Evolutionary conservation across 2,797 vertebrate species (phyloP).

Genomic region (Neoniphon sammara): DNA sequence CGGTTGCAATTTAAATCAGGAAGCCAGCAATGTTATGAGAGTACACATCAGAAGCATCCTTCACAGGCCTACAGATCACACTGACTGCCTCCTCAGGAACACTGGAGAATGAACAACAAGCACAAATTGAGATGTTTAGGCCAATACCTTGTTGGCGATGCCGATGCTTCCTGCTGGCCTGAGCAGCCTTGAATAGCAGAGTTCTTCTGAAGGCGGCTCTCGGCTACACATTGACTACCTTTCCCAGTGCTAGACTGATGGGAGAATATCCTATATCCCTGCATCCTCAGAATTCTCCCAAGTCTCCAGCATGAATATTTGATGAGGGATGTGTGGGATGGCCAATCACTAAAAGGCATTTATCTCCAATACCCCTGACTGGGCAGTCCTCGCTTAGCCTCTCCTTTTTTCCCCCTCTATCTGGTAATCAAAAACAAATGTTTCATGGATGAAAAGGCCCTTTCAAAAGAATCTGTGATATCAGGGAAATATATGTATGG

Average conservation of each 20-base stretch:
- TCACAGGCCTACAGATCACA: conserved; percentile 16
- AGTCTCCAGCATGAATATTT: conserved; percentile 87
- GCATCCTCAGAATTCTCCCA: conserved; percentile 72
- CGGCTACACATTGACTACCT: conserved; percentile 52
- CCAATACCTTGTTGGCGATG: conserved; percentile 52
- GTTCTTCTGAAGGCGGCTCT: conserved; percentile 36
- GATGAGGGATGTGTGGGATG: conserved; percentile 78
- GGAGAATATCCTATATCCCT: conserved; percentile 74
- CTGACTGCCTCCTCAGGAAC: neutral
- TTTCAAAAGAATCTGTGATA: conserved; percentile 44
- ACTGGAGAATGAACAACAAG: conserved; percentile 12
- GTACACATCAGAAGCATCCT: conserved; percentile 26
- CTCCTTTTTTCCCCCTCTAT: conserved; percentile 14
- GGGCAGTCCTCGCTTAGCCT: conserved; percentile 51
- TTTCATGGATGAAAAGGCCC: conserved; percentile 52
- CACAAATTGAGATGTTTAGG: conserved; percentile 38
- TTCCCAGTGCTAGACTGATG: conserved; percentile 66
- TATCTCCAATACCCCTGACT: conserved; percentile 83
- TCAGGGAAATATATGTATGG: conserved; percentile 33
- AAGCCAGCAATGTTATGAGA: conserved; percentile 18
- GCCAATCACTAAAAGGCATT: conserved; percentile 82
- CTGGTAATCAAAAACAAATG: conserved; percentile 69
- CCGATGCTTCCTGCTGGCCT: conserved; percentile 29
- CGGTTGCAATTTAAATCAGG: conserved; percentile 22
- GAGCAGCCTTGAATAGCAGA: conserved; percentile 24